A percentile compares a stretch with the other conserved stretches of the same genome.
These are phyloP conservation scores for Saturnia pavonia DNA, from an alignment of 2,888 invertebrate species.

Conservation along the genomic window DNA sequence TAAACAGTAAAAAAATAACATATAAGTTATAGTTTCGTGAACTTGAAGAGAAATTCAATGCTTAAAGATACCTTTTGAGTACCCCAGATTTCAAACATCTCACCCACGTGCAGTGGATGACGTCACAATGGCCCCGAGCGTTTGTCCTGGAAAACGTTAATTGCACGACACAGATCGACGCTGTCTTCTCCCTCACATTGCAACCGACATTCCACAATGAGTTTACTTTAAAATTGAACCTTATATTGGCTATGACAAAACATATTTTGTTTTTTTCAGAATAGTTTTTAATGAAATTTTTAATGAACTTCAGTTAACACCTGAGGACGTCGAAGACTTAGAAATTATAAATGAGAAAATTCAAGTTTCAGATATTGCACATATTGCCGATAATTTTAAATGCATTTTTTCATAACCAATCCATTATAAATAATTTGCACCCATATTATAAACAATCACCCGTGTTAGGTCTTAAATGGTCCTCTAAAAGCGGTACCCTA, in stretches of 20 bases:
- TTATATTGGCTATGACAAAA: background rate
- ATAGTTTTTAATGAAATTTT: conserved; percentile 14
- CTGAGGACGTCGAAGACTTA: background rate
- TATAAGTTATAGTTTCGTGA: conserved; percentile 32
- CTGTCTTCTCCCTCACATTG: conserved; percentile 40
- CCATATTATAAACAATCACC: background rate
- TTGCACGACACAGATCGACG: conserved; percentile 62
- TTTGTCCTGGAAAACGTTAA: conserved; percentile 72
- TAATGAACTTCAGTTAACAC: conserved; percentile 8
- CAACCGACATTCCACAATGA: conserved; percentile 20
- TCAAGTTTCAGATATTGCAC: background rate
- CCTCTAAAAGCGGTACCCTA: background rate
- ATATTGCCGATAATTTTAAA: conserved; percentile 11
- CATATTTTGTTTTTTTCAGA: background rate
- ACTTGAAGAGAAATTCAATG: conserved; percentile 44
- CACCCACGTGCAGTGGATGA: conserved; percentile 55
- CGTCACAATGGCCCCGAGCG: conserved; percentile 64
- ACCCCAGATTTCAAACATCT: conserved; percentile 53
- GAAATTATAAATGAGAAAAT: background rate
- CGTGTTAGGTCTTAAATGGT: background rate
- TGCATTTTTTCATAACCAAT: conserved; percentile 18
- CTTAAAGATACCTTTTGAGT: conserved; percentile 61
- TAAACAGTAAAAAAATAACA: conserved; percentile 25
- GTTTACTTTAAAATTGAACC: conserved; percentile 10
- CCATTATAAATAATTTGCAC: background rate